Conservation (phyloP, 2,797 vertebrate genomes). For the Sebastes minor region DNA sequence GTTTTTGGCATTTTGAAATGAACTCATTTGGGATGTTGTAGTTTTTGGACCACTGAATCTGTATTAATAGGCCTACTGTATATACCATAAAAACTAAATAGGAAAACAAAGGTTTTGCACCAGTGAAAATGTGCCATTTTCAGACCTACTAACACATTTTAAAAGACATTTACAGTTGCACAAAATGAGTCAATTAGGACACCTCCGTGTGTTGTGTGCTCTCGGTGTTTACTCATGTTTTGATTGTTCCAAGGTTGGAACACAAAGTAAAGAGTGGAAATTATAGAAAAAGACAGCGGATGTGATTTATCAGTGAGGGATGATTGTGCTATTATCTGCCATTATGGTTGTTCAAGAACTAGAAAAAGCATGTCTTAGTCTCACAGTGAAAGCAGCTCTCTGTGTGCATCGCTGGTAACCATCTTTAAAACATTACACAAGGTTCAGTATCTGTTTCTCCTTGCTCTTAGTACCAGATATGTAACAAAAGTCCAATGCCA, state of each 20-base stretch:
- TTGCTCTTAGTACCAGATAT: not conserved
- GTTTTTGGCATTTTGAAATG: not conserved
- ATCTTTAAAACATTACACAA: conserved; percentile 8
- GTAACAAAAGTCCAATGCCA: not conserved
- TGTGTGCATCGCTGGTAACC: not conserved
- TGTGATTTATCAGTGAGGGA: conserved; percentile 27
- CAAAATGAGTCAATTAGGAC: not conserved
- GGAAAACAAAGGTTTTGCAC: not conserved
- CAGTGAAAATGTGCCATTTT: not conserved
- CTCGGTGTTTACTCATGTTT: conserved; percentile 6
- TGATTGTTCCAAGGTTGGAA: conserved; percentile 17
- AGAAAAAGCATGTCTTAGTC: conserved; percentile 4
- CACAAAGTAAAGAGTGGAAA: conserved; percentile 4
- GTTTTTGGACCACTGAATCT: not conserved
- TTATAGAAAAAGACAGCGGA: not conserved
- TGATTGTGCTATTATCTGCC: conserved; percentile 23
- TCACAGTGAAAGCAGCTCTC: not conserved
- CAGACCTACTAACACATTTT: not conserved
- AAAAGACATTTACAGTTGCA: not conserved
- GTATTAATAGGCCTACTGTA: not conserved
- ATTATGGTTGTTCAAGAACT: conserved; percentile 7
- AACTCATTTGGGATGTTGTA: not conserved
- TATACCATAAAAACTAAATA: not conserved
- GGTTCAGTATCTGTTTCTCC: conserved; percentile 7
- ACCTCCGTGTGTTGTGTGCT: not conserved